Evolutionary conservation across 2,888 invertebrate genomes (phyloP).

Genomic region (Andrena bicolor): DNA sequence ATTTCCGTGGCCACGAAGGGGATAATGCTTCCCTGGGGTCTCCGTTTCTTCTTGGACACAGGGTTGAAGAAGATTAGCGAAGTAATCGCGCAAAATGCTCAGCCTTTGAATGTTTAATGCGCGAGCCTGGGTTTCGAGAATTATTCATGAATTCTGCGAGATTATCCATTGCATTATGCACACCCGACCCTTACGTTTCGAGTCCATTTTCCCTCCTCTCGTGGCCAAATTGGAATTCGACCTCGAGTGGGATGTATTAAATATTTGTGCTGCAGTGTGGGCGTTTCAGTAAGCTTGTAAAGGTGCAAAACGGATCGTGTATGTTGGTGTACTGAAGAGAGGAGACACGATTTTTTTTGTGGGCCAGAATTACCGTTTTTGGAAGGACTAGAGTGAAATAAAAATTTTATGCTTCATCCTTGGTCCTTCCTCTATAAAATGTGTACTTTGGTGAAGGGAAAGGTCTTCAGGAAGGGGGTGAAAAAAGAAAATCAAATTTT

Average conservation of each 20-base stretch:
- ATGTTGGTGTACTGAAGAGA: too few relatives aligned
- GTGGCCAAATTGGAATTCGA: slow-evolving; percentile 22
- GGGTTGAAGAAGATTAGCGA: slow-evolving; percentile 3
- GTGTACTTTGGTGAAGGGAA: too few relatives aligned
- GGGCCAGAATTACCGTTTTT: too few relatives aligned
- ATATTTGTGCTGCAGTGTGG: slow-evolving; percentile 7
- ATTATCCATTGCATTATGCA: slow-evolving; percentile 45
- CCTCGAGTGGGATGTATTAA: neutral
- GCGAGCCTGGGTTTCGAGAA: neutral
- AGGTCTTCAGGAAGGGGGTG: too few relatives aligned
- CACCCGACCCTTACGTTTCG: neutral
- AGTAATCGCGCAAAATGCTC: slow-evolving; percentile 12
- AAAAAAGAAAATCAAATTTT: too few relatives aligned
- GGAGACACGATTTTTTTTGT: too few relatives aligned
- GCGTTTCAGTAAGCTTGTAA: neutral
- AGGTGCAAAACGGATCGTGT: neutral
- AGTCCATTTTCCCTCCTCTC: neutral
- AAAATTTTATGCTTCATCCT: too few relatives aligned
- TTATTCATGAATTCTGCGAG: slow-evolving; percentile 32
- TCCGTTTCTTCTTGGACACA: neutral
- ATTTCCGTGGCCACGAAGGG: neutral
- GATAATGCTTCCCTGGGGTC: neutral
- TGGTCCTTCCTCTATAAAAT: too few relatives aligned
- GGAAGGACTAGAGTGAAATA: too few relatives aligned
- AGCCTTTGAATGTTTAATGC: slow-evolving; percentile 4